These are phyloP conservation scores for Aphelocoma californica DNA, from an alignment of 2,797 vertebrate genomes.

Conservation along the genomic window DNA sequence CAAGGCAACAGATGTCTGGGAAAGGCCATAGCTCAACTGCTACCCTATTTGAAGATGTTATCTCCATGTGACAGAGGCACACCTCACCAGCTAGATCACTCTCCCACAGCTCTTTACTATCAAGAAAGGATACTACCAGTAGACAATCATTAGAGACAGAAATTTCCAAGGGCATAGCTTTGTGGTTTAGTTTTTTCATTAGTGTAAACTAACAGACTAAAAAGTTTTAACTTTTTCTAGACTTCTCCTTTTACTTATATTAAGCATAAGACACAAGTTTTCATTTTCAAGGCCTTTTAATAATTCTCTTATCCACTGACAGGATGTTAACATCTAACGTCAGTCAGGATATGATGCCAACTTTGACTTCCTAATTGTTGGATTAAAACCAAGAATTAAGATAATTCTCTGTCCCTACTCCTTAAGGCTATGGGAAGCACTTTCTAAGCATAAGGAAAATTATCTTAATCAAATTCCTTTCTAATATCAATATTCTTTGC, in stretches of 20 bases:
- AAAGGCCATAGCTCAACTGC: background rate
- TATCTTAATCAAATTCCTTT: background rate
- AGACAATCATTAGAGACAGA: background rate
- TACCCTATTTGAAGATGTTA: background rate
- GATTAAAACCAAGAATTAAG: background rate
- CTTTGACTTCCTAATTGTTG: background rate
- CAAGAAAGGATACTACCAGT: background rate
- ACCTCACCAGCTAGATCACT: background rate
- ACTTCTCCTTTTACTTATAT: background rate
- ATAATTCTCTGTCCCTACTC: background rate
- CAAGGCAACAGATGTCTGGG: background rate
- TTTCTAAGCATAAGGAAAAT: background rate
- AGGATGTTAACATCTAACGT: background rate
- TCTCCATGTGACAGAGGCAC: background rate
- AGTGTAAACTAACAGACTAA: background rate
- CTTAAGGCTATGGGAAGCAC: background rate
- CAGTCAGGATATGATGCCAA: background rate
- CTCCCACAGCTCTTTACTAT: background rate
- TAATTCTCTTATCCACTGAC: background rate
- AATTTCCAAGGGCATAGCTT: background rate
- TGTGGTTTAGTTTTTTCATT: background rate
- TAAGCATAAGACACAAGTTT: background rate
- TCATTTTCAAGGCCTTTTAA: background rate
- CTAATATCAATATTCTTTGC: background rate
- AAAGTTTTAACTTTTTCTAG: background rate